Base-by-base conservation (phyloP, 2,888 invertebrate genomes). In the Drosophila robusta region DNA sequence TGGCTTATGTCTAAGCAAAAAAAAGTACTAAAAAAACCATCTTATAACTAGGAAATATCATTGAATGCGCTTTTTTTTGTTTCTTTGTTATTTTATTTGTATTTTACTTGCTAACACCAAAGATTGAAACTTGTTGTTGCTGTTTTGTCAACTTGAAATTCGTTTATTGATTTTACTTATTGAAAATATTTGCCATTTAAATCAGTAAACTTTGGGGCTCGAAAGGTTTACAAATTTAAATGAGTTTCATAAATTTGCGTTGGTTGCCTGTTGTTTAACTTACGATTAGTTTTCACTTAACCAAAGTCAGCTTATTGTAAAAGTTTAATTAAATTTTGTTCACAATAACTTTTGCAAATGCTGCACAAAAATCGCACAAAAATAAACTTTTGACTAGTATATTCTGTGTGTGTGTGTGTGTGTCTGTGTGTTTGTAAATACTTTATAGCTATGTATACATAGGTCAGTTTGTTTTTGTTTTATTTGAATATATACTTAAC, bases 121-220 rank as follows among this genome's bases (percentile, higher is more conserved):
- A 57, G 50, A 54, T 60, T 65, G 18, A 61, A 70, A 65, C 36
- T 70, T 60, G 38, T 61, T 51, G 36, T 47, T 61, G 39, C 41
- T 42, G 36, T 9, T 18, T 12, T 8, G 38, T 22, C 49, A 64
- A 54, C 39, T 49, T 38, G 54, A 76, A 75, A 69, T 75, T 75
- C 76, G 73, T 61, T 67, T 51, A 55, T 70, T 61, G 41, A 56
- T 57, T 45, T 60, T 39, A 45, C n/a, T 57, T 49, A 46, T 46
- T 54, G 44, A 46, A 52, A 58, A 12, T 34, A 34, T 34, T 34
- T 66, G 64, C 89, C 89, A 91, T 91, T 91, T 90, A 90, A 91
- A 91, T 90, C 75, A 77, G 91, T 81, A 90, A 91, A 89, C 91
- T 65, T 69, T 88, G 91, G 92, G 92, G 92, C 92, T 92, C 92